Evolutionary conservation across 1,140 invertebrate species (phyloP), one percentile per base, ranked within the genome.

Genomic region (Pogonomyrmex barbatus): DNA sequence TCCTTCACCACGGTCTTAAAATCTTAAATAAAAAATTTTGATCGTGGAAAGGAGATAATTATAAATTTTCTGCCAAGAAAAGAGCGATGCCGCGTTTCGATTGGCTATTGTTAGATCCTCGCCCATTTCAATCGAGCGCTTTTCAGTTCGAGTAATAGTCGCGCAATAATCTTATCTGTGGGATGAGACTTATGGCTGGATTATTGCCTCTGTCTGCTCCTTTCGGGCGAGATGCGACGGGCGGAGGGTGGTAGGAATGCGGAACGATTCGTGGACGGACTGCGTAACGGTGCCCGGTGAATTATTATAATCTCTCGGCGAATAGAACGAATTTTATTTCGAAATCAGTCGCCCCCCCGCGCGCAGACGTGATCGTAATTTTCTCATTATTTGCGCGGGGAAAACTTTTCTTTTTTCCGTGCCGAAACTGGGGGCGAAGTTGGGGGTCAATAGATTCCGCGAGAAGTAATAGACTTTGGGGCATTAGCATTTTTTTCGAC

Each of bases 271-370:
- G 91, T 90, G 91, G 76, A 65, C 36, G 5, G 91, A 91, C 85
- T 91, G 58, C 67, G 33, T 71, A 88, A 71, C 60, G 47, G 71
- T 6, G 60, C 45, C 50, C 58, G 54, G 45, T 54, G 73, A 91
- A 91, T 93, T 87, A 92, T 93, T 93, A 91, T 92, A 92, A 92
- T 92, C 90, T 82, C 73, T 30, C 71, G 58, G 50, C 67, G 50
- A 47, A 68, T 63, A 45, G 60, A 47, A 58, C 65, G 78, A 77
- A 91, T 89, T 91, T 92, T 90, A 85, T 89, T 91, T 87, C 86
- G 75, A 91, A 92, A 93, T 91, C 90, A 91, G 87, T 91, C 87
- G 87, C 78, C 70, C 67, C 24, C 24, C 24, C 24, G 24, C 24
- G 24, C 24, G 33, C 65, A 84, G 65, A 91, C 87, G 88, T 91